Percentiles rank a stretch among this genome's conserved stretches.
Evolutionary conservation across 1,140 invertebrate species (phyloP).

Genomic region (Brachionus rotundiformis): DNA sequence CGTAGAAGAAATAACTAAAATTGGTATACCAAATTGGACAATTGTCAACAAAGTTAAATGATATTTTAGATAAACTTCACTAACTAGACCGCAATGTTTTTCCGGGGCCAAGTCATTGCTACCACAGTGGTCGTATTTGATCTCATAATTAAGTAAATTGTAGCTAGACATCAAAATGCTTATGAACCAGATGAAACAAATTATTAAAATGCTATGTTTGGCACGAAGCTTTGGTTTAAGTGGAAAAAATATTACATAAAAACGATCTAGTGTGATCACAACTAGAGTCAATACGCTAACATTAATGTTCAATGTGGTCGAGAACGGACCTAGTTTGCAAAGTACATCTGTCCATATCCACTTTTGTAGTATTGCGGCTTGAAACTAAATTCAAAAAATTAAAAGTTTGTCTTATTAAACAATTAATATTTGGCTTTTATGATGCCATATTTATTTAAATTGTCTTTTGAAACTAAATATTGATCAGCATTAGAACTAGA

Average conservation of each 20-base stretch:
- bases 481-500: no score
- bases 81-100: constrained; percentile 22
- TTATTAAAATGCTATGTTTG: constrained; percentile 71
- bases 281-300: constrained; percentile 81
- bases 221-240: constrained; percentile 72
- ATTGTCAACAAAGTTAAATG: neutral
- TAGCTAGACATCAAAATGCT: constrained; percentile 69
- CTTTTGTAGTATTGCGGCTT: constrained; percentile 76
- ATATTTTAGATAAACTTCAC: neutral
- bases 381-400: constrained; percentile 68
- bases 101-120: neutral
- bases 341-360: constrained; percentile 79
- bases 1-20: constrained; percentile 17
- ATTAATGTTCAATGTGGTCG: constrained; percentile 75
- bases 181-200: constrained; percentile 72
- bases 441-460: no score
- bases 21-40: constrained; percentile 39
- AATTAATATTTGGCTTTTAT: no score
- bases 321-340: constrained; percentile 79
- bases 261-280: constrained; percentile 76
- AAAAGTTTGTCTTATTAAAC: neutral
- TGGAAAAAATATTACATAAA: constrained; percentile 76
- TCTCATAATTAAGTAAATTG: constrained; percentile 59
- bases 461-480: neutral
- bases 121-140: neutral